A percentile compares a stretch with the other conserved stretches of the same genome.
Conservation (phyloP, 53 echinoderm and acorn worm genomes). For the Glandiceps talaboti region DNA sequence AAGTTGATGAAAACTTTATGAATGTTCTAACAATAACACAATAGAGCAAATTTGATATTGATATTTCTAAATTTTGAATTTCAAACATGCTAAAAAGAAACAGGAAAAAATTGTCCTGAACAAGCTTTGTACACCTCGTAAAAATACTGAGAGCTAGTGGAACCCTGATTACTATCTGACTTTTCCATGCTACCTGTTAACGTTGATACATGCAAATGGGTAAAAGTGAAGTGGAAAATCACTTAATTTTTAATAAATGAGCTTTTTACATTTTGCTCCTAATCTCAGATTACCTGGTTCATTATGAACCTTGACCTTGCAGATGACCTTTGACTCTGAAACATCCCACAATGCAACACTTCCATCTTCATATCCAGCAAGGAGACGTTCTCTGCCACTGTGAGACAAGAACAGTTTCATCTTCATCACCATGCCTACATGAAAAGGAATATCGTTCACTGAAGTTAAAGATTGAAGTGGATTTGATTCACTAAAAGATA, state of each 20-base stretch:
- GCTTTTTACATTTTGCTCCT: neutral
- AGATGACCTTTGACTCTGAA: conserved; percentile 20
- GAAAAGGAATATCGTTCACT: too few relatives aligned
- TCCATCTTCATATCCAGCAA: conserved; percentile 79
- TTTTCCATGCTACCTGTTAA: neutral
- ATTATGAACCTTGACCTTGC: conserved; percentile 34
- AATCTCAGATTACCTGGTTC: conserved; percentile 67
- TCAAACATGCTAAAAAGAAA: too few relatives aligned
- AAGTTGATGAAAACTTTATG: too few relatives aligned
- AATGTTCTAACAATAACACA: too few relatives aligned
- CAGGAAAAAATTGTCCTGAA: too few relatives aligned
- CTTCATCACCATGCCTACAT: conserved; percentile 92
- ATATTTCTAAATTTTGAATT: too few relatives aligned
- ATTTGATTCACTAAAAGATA: too few relatives aligned
- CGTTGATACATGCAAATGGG: neutral
- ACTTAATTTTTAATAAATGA: neutral
- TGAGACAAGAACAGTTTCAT: conserved; percentile 40
- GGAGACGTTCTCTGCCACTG: conserved; percentile 11
- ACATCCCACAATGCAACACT: conserved; percentile 66
- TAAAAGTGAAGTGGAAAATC: neutral
- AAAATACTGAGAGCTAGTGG: too few relatives aligned
- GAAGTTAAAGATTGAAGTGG: too few relatives aligned
- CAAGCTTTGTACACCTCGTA: too few relatives aligned
- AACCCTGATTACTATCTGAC: too few relatives aligned
- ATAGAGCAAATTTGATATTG: too few relatives aligned